Percentiles rank a stretch among this genome's conserved stretches.
phyloP scores from a whole-genome alignment of 2,888 invertebrate species.

The Cryptophagus acutangulus region DNA sequence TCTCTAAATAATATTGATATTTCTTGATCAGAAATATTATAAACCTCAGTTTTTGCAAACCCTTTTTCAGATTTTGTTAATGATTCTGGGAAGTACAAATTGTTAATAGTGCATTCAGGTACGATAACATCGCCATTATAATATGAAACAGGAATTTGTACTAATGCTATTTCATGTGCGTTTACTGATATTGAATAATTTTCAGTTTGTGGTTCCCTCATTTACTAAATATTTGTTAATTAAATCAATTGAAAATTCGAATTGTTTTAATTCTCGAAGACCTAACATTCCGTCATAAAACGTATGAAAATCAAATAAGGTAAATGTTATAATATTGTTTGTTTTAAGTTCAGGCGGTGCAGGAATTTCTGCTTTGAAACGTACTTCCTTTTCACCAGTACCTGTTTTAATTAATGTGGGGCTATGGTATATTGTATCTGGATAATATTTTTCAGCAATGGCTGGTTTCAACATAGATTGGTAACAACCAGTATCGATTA shows the following conservation, averaged over 20 bases:
- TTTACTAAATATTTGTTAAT: conserved; percentile 10
- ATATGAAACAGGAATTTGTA: too few relatives aligned
- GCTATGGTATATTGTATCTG: background rate
- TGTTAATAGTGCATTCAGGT: conserved; percentile 4
- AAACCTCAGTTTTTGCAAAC: conserved; percentile 1
- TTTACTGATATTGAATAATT: background rate
- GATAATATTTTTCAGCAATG: conserved; percentile 5
- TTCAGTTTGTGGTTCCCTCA: conserved; percentile 2
- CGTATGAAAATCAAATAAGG: conserved; percentile 18
- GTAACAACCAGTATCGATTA: conserved; percentile 5
- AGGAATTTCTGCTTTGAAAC: conserved; percentile 9
- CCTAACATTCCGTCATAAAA: conserved; percentile 20
- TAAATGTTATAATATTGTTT: conserved; percentile 11
- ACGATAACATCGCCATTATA: conserved; percentile 14
- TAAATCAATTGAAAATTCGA: conserved; percentile 14
- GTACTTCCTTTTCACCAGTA: conserved; percentile 6
- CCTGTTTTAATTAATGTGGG: background rate
- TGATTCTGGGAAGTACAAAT: conserved; percentile 4
- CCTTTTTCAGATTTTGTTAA: conserved; percentile 3
- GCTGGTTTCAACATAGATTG: background rate
- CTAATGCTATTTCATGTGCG: conserved; percentile 8
- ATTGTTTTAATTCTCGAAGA: conserved; percentile 12
- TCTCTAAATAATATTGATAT: conserved; percentile 4
- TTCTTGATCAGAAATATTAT: conserved; percentile 3
- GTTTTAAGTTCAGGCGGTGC: conserved; percentile 14